Conservation (phyloP, 2,888 invertebrate genomes). For the Agriopis marginaria region DNA sequence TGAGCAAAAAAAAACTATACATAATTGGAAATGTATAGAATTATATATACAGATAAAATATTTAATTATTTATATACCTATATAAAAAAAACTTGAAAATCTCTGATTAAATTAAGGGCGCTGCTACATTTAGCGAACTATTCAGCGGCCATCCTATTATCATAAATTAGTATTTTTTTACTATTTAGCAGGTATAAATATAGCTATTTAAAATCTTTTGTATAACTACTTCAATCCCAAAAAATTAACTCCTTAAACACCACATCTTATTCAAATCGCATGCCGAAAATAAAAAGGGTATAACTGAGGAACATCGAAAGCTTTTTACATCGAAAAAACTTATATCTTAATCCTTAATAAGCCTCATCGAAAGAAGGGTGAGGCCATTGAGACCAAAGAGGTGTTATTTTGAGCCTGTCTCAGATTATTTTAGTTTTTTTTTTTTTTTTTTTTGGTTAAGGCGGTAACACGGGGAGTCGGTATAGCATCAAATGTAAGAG, state of each 20-base stretch:
- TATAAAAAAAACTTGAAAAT: too few species aligned
- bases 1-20: too few species aligned
- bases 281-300: slow-evolving; percentile 63
- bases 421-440: slow-evolving; percentile 64
- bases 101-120: too few species aligned
- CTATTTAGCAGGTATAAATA: too few species aligned
- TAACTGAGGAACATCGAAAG: slow-evolving; percentile 77
- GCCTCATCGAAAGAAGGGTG: slow-evolving; percentile 74
- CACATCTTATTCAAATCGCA: slow-evolving; percentile 39
- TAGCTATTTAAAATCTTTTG: too few species aligned
- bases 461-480: slow-evolving; percentile 74
- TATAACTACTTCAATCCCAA: background rate
- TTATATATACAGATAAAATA: too few species aligned
- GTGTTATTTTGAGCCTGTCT: slow-evolving; percentile 79
- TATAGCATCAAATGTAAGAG: slow-evolving; percentile 54
- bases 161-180: too few species aligned
- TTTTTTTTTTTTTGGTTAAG: slow-evolving; percentile 56
- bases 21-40: too few species aligned
- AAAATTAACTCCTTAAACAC: slow-evolving; percentile 14
- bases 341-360: slow-evolving; percentile 85
- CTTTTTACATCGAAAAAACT: slow-evolving; percentile 79
- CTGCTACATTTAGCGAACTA: too few species aligned
- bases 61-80: too few species aligned
- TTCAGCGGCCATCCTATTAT: too few species aligned
- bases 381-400: slow-evolving; percentile 72